phyloP scores from a whole-genome alignment of 1,140 invertebrate genomes.

The Stegodyphus mimosarum region DNA sequence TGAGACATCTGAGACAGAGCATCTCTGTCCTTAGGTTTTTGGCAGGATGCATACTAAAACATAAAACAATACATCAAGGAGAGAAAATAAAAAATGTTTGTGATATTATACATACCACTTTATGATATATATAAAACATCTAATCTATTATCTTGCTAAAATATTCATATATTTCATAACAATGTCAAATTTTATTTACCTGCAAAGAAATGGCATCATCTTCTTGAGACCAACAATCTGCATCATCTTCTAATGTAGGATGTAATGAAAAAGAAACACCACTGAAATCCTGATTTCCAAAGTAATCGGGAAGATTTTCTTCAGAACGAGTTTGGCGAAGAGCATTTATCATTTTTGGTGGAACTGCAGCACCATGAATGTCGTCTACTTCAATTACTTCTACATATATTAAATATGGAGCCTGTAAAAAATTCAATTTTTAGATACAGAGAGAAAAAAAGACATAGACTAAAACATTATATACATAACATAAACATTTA shows the following conservation, averaged over 20 bases:
- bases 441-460: not conserved
- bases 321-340: conserved; percentile 92
- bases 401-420: conserved; percentile 97
- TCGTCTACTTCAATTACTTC: conserved; percentile 95
- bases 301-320: conserved; percentile 78
- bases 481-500: no score
- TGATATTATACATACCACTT: no score
- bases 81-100: not conserved
- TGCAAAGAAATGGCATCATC: conserved; percentile 91
- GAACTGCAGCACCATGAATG: conserved; percentile 81
- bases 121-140: not conserved
- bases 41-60: conserved; percentile 4
- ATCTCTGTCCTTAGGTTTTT: conserved; percentile 74
- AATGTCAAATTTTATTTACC: conserved; percentile 67
- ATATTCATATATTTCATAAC: not conserved
- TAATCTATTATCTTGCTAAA: not conserved
- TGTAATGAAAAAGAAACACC: conserved; percentile 62
- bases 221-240: conserved; percentile 91
- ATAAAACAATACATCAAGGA: not conserved
- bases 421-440: conserved; percentile 68
- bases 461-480: not conserved
- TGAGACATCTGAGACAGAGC: conserved; percentile 91
- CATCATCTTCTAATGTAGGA: conserved; percentile 71
- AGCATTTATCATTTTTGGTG: conserved; percentile 78
- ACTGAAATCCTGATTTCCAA: conserved; percentile 58